Evolutionary conservation across 2,113 vertebrate species (phyloP).

Genomic region (Hippocampus mohnikei): DNA sequence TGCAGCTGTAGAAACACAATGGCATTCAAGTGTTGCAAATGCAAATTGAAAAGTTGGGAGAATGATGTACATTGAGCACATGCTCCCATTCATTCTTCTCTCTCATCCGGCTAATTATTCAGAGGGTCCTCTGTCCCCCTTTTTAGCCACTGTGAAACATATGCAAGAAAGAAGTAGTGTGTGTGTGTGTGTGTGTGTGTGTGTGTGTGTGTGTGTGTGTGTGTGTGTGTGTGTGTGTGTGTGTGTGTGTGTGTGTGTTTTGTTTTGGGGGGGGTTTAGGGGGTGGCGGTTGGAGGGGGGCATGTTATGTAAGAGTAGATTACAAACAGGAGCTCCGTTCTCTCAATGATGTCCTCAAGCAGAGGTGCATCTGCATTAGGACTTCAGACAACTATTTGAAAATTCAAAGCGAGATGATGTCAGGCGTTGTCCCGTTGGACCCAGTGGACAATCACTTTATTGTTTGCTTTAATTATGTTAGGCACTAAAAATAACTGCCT

Average conservation of each 20-base stretch:
- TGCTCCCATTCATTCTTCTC: constrained; percentile 28
- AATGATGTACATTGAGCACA: background rate
- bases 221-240: background rate
- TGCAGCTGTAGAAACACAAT: no score
- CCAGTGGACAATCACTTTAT: constrained; percentile 43
- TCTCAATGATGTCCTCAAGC: constrained; percentile 45
- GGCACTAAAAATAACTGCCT: constrained; percentile 55
- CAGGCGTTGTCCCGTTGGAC: constrained; percentile 12
- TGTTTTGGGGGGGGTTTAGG: background rate
- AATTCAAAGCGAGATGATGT: constrained; percentile 47
- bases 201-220: background rate
- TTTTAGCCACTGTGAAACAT: constrained; percentile 59
- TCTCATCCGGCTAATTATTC: constrained; percentile 40
- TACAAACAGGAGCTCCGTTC: constrained; percentile 44
- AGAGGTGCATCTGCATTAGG: constrained; percentile 29
- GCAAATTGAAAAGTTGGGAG: no score
- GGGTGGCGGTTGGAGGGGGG: background rate
- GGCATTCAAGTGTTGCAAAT: no score
- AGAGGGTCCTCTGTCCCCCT: constrained; percentile 56
- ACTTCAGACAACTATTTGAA: constrained; percentile 39
- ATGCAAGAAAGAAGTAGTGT: constrained; percentile 33
- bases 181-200: background rate
- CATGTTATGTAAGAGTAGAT: constrained; percentile 51
- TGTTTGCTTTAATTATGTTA: constrained; percentile 36
- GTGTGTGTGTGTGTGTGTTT: background rate